Evolutionary conservation across 2,797 vertebrate genomes (phyloP).

Genomic region (Arrhamphus sclerolepis): DNA sequence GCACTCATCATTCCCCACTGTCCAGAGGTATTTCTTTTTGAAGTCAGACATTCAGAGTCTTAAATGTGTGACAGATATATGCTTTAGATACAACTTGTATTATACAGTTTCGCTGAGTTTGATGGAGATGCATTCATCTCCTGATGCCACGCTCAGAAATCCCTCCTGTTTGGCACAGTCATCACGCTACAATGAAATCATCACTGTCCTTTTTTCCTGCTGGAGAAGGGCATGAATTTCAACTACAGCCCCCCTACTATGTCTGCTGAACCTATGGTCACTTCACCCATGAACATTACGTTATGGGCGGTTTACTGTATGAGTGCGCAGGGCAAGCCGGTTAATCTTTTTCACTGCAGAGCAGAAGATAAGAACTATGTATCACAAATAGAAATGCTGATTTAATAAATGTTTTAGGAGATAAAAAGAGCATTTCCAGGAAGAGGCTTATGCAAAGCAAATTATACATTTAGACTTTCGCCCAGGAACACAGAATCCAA

Average conservation of each 20-base stretch:
- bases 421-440: conserved; percentile 33
- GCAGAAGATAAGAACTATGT: conserved; percentile 38
- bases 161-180: conserved; percentile 45
- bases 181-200: conserved; percentile 14
- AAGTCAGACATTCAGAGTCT: conserved; percentile 56
- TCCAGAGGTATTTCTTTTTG: conserved; percentile 63
- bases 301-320: conserved; percentile 19
- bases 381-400: conserved; percentile 43
- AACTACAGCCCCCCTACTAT: conserved; percentile 34
- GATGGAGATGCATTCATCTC: conserved; percentile 47
- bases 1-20: conserved; percentile 8
- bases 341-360: conserved; percentile 33
- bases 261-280: conserved; percentile 15
- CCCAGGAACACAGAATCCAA: conserved; percentile 24
- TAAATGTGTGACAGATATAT: background rate
- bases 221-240: conserved; percentile 14
- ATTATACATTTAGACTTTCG: conserved; percentile 23
- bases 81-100: conserved; percentile 33
- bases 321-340: conserved; percentile 12
- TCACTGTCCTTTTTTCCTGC: conserved; percentile 24
- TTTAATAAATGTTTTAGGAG: conserved; percentile 10
- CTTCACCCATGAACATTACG: conserved; percentile 4
- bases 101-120: conserved; percentile 31
- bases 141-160: conserved; percentile 31
- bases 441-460: conserved; percentile 38